These are phyloP conservation scores for Brachionichthys hirsutus DNA, from an alignment of 2,113 vertebrate species.

Conservation along the genomic window DNA sequence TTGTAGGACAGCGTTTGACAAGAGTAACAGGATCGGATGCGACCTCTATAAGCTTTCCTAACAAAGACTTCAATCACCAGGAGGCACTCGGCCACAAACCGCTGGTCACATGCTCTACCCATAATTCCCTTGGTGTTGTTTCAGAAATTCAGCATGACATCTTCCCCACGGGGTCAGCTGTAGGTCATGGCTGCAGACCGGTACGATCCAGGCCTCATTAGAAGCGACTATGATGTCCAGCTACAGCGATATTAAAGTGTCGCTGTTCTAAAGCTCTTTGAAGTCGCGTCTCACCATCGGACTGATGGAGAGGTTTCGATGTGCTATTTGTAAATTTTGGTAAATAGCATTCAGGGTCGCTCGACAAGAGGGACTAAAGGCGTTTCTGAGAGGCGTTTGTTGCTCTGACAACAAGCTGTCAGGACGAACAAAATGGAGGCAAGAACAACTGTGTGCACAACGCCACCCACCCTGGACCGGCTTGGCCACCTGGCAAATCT, in stretches of 20 bases:
- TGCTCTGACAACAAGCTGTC: slow-evolving; percentile 47
- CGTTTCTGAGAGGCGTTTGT: slow-evolving; percentile 55
- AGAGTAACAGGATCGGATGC: slow-evolving; percentile 39
- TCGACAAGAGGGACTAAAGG: slow-evolving; percentile 34
- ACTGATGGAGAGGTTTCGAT: neutral
- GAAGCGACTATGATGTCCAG: slow-evolving; percentile 1
- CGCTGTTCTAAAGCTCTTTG: neutral
- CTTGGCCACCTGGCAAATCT: slow-evolving; percentile 70
- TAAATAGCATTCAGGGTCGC: slow-evolving; percentile 1
- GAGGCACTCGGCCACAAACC: slow-evolving; percentile 47
- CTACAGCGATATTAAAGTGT: too few relatives aligned
- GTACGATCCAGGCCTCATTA: slow-evolving; percentile 7
- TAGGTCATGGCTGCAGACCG: slow-evolving; percentile 19
- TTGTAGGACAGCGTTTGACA: slow-evolving; percentile 54
- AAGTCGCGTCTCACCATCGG: neutral
- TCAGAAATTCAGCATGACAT: slow-evolving; percentile 39
- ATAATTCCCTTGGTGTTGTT: slow-evolving; percentile 49
- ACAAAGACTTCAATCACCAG: slow-evolving; percentile 59
- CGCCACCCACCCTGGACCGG: slow-evolving; percentile 48
- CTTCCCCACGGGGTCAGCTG: slow-evolving; percentile 31
- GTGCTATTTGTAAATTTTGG: slow-evolving; percentile 27
- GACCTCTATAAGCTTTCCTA: slow-evolving; percentile 52
- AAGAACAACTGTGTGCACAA: slow-evolving; percentile 52
- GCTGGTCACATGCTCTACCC: slow-evolving; percentile 41
- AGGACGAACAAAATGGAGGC: slow-evolving; percentile 70